Percentiles rank a stretch among this genome's conserved stretches.
phyloP scores from a whole-genome alignment of 2,888 invertebrate species.

The Netelia virgata region DNA sequence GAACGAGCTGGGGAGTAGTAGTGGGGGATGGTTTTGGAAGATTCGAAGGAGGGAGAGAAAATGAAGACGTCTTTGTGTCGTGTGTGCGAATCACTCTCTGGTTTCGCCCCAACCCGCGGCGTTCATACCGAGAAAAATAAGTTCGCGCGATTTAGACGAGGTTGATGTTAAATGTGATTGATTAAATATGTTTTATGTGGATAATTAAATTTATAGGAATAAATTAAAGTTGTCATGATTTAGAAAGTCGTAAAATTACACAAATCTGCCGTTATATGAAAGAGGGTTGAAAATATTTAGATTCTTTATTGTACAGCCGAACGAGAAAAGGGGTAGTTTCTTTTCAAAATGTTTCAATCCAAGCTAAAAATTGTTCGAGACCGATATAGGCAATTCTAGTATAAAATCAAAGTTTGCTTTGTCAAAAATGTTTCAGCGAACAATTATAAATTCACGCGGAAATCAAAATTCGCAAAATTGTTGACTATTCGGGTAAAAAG shows the following conservation, averaged over 20 bases:
- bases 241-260: too few species aligned
- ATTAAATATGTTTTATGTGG: too few species aligned
- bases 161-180: not conserved
- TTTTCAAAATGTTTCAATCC: not conserved
- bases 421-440: not conserved
- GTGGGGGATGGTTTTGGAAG: not conserved
- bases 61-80: constrained; percentile 55
- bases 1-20: constrained; percentile 15
- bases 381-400: not conserved
- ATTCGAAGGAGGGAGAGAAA: constrained; percentile 32
- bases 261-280: too few species aligned
- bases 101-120: constrained; percentile 21
- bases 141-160: not conserved
- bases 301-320: not conserved
- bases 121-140: not conserved
- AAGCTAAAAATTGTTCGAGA: not conserved
- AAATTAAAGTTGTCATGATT: not conserved
- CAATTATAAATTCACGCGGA: not conserved
- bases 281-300: too few species aligned
- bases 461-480: not conserved
- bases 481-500: not conserved
- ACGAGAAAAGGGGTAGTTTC: not conserved
- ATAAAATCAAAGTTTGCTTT: not conserved
- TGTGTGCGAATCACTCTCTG: constrained; percentile 16
- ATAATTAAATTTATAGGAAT: not conserved